Conservation (phyloP, 2,797 vertebrate genomes). For the Xerus rutilus region DNA sequence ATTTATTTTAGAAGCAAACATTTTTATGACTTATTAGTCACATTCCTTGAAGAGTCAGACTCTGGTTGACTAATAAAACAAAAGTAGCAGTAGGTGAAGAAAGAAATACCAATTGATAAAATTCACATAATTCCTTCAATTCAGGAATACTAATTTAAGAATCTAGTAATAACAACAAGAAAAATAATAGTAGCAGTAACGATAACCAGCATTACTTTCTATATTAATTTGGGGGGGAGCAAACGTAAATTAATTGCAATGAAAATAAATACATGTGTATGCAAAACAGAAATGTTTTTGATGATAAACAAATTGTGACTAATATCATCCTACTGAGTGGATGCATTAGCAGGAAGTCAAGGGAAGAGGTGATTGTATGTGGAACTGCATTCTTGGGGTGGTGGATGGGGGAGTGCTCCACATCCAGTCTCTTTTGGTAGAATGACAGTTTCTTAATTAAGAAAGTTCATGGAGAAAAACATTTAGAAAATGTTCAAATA, state of each 20-base stretch:
- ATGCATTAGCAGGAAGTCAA: too few relatives aligned
- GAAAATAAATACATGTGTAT: not conserved
- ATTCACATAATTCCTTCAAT: not conserved
- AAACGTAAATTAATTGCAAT: slow-evolving; percentile 1
- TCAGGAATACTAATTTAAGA: not conserved
- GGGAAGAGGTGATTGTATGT: not conserved
- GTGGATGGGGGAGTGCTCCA: not conserved
- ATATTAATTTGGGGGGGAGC: not conserved
- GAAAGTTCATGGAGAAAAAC: not conserved
- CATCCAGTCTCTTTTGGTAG: not conserved
- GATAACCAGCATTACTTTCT: not conserved
- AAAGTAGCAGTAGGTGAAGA: not conserved
- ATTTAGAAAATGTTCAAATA: not conserved
- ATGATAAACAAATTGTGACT: not conserved
- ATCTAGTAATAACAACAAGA: not conserved
- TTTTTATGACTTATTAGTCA: not conserved
- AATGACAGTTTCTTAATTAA: not conserved
- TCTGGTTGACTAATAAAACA: not conserved
- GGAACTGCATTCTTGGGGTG: not conserved
- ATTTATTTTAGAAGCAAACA: not conserved
- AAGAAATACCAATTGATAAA: slow-evolving; percentile 20
- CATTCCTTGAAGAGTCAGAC: not conserved
- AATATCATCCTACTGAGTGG: not conserved
- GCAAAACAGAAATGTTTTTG: not conserved
- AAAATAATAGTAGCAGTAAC: not conserved